Conservation (phyloP, 1,140 invertebrate species). For the Apocrypta bakeri region DNA sequence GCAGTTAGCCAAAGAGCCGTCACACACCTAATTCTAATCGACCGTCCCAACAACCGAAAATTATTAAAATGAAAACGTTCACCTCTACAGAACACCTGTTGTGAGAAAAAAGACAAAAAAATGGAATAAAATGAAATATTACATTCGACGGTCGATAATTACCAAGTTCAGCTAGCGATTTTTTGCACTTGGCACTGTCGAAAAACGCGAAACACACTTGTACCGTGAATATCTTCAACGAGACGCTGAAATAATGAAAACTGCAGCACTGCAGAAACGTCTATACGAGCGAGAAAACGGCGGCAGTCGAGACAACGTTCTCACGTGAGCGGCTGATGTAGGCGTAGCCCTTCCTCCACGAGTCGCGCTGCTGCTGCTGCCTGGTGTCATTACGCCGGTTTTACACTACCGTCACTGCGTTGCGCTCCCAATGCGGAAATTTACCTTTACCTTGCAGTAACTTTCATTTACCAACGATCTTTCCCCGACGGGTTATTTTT, state of each 20-base stretch:
- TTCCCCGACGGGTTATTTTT: background rate
- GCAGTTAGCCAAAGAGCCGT: constrained; percentile 25
- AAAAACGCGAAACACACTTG: background rate
- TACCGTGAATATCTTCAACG: background rate
- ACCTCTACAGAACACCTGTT: constrained; percentile 34
- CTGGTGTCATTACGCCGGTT: constrained; percentile 17
- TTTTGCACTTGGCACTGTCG: background rate
- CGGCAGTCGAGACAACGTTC: constrained; percentile 50
- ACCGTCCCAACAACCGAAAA: background rate
- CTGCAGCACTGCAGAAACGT: background rate
- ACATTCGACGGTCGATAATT: background rate
- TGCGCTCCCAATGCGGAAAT: background rate
- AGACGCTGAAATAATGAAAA: background rate
- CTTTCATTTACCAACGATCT: background rate
- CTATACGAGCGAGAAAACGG: background rate
- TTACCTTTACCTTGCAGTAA: background rate
- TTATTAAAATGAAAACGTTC: background rate
- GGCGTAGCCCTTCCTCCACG: constrained; percentile 68
- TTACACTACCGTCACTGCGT: background rate
- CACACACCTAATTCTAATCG: background rate
- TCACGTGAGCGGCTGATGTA: constrained; percentile 71
- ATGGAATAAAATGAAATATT: background rate
- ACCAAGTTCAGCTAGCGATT: background rate
- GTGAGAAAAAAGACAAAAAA: background rate
- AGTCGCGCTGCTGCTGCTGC: constrained; percentile 50